Percentiles rank a stretch among this genome's conserved stretches.
phyloP scores from a whole-genome alignment of 1,140 invertebrate genomes.

The Drosophila azteca region DNA sequence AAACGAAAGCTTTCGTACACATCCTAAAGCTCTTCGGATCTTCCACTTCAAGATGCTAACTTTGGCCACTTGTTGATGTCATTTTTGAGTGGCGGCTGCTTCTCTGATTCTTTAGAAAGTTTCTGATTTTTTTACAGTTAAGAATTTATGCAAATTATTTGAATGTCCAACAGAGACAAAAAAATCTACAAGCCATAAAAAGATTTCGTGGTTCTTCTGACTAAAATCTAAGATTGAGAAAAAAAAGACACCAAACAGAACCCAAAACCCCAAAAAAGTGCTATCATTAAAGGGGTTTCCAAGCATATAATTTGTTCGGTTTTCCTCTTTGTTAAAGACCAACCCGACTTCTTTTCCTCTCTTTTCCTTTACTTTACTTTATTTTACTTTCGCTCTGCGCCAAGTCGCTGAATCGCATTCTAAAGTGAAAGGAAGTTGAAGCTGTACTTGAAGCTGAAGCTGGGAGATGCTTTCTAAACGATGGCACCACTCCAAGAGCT shows the following conservation, averaged over 20 bases:
- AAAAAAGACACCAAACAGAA: conserved; percentile 25
- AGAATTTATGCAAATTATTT: conserved; percentile 44
- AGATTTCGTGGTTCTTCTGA: conserved; percentile 3
- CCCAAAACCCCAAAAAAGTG: conserved; percentile 9
- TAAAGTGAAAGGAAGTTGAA: conserved; percentile 68
- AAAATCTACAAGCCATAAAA: conserved; percentile 25
- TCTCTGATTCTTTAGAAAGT: conserved; percentile 39
- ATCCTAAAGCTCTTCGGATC: conserved; percentile 43
- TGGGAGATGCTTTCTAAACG: conserved; percentile 62
- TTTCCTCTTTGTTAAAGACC: conserved; percentile 1
- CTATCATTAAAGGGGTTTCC: conserved; percentile 13
- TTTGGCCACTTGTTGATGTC: conserved; percentile 64
- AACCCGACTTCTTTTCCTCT: conserved; percentile 2
- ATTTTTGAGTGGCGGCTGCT: conserved; percentile 9
- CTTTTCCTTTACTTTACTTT: conserved; percentile 2
- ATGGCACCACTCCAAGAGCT: conserved; percentile 30
- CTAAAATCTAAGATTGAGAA: conserved; percentile 17
- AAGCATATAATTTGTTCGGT: conserved; percentile 14
- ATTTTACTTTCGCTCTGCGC: conserved; percentile 56
- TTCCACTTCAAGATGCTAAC: neutral
- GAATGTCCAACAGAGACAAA: neutral
- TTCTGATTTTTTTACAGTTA: conserved; percentile 8
- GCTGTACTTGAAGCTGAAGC: conserved; percentile 18
- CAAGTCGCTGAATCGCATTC: conserved; percentile 46
- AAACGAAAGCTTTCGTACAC: conserved; percentile 20